Conservation (phyloP, 2,797 vertebrate species). For the Notoglanidium macrostoma region DNA sequence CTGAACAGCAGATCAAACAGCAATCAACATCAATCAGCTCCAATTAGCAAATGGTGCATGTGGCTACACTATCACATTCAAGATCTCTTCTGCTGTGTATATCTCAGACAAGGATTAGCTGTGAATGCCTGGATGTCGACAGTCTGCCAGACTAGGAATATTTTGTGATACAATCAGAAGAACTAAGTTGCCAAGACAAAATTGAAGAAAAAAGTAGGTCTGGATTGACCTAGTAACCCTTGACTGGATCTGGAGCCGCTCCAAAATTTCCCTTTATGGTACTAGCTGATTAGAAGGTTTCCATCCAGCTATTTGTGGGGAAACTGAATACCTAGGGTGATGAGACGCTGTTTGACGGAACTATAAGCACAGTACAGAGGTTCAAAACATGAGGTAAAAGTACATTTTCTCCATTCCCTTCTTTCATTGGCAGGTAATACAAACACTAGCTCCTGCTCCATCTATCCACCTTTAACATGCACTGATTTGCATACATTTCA, state of each 20-base stretch:
- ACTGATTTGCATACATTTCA: neutral
- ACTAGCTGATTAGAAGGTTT: neutral
- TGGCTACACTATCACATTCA: slow-evolving; percentile 16
- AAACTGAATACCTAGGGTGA: neutral
- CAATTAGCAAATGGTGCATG: slow-evolving; percentile 33
- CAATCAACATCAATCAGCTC: slow-evolving; percentile 28
- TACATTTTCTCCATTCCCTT: neutral
- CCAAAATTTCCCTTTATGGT: neutral
- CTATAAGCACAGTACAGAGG: neutral
- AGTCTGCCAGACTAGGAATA: slow-evolving; percentile 21
- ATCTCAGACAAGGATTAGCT: neutral
- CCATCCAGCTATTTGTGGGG: neutral
- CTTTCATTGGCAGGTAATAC: neutral
- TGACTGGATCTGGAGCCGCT: neutral
- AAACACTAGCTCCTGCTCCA: neutral
- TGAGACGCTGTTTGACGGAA: neutral
- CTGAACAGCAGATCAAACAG: slow-evolving; percentile 37
- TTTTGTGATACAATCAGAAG: neutral
- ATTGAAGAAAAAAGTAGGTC: neutral
- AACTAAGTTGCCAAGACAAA: neutral
- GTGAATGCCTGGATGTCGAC: neutral
- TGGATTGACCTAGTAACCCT: neutral
- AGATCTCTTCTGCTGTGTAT: slow-evolving; percentile 14
- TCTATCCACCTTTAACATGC: neutral
- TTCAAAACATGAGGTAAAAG: neutral